These are phyloP conservation scores for Coregonus suidteri DNA, from an alignment of 2,797 vertebrate genomes.

Conservation along the genomic window DNA sequence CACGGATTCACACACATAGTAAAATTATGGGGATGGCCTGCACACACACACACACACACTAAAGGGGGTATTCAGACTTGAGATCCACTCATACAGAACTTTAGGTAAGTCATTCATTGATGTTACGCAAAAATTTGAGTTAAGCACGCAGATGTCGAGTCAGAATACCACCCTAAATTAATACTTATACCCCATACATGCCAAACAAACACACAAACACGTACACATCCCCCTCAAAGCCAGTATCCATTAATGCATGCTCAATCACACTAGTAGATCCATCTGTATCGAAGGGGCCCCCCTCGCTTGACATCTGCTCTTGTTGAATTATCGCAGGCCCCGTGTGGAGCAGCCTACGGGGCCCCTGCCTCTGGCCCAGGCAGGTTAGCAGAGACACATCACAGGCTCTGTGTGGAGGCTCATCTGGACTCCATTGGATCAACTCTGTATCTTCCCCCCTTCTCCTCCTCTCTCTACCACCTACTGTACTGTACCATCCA, in stretches of 20 bases:
- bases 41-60: not conserved
- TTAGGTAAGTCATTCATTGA: not conserved
- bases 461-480: slow-evolving; percentile 14
- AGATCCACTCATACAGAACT: slow-evolving; percentile 20
- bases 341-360: slow-evolving; percentile 33
- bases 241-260: slow-evolving; percentile 41
- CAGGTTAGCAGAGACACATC: slow-evolving; percentile 41
- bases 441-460: not conserved
- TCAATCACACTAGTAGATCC: slow-evolving; percentile 33
- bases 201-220: slow-evolving; percentile 11
- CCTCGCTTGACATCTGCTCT: slow-evolving; percentile 55
- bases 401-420: slow-evolving; percentile 4
- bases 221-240: slow-evolving; percentile 17
- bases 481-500: slow-evolving; percentile 27
- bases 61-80: too few relatives aligned
- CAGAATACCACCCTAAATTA: not conserved
- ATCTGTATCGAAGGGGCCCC: slow-evolving; percentile 47
- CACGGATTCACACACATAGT: not conserved
- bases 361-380: slow-evolving; percentile 24
- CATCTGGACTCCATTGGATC: slow-evolving; percentile 28
- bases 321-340: slow-evolving; percentile 43
- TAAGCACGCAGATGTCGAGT: too few relatives aligned
- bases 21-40: not conserved
- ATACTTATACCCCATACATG: not conserved
- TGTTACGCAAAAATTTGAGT: too few relatives aligned